Conservation (phyloP, 2,888 invertebrate genomes). For the Andricus quercusramuli region DNA sequence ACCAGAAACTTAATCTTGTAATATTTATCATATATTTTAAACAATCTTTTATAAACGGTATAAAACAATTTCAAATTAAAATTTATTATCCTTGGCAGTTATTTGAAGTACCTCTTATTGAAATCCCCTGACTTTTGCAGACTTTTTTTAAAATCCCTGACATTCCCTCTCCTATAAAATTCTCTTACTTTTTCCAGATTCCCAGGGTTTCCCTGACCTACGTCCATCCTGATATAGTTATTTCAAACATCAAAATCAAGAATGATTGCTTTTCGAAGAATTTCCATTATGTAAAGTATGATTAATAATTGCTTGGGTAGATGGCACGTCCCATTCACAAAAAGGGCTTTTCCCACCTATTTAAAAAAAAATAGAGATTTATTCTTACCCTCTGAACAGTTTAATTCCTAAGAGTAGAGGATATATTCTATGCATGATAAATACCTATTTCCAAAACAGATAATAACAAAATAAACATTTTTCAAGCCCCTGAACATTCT, state of each 20-base stretch:
- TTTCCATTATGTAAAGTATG: neutral
- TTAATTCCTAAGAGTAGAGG: neutral
- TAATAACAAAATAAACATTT: constrained; percentile 32
- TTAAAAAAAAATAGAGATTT: neutral
- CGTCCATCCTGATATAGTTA: too few species aligned
- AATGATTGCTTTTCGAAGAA: neutral
- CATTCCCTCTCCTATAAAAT: too few species aligned
- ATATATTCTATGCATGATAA: neutral
- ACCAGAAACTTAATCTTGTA: too few species aligned
- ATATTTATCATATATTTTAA: too few species aligned
- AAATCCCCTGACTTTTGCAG: too few species aligned
- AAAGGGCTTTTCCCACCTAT: neutral
- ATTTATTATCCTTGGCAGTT: too few species aligned
- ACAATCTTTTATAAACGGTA: too few species aligned
- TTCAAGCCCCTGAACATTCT: constrained; percentile 12
- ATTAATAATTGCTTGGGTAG: neutral
- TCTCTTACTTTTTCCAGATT: too few species aligned
- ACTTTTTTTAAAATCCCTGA: too few species aligned
- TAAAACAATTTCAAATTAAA: too few species aligned
- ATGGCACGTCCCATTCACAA: neutral
- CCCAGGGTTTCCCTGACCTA: too few species aligned
- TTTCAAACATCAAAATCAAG: neutral
- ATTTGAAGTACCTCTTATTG: too few species aligned
- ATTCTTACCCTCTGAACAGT: neutral
- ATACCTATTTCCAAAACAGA: constrained; percentile 3